Evolutionary conservation across 2,888 invertebrate species (phyloP), one percentile per base, ranked within the genome.

Genomic region (Cotesia congregata): DNA sequence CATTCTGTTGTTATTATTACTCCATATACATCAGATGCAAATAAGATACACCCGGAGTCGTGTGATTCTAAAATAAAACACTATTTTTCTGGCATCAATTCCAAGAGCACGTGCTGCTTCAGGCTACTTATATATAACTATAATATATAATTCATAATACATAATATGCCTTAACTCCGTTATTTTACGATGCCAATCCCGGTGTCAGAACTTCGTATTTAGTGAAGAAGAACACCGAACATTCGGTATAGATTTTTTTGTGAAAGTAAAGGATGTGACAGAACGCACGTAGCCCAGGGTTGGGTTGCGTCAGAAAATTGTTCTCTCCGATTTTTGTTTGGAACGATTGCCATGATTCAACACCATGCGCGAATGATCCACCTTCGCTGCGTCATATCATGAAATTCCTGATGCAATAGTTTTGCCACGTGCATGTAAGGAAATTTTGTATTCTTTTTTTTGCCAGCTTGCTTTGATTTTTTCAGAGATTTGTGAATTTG

Each of bases 1-100:
- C 60, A 9, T 30, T 60, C 50, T 69, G 30, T 80, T 77, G 69
- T 79, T 79, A 81, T 82, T 80, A 79, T 74, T 50, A 9, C 50
- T 30, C 30, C 30, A 30, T 30, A 60, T 65, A 68, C 50, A 50
- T 50, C 50, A 72, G 30, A 73, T 72, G 72, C 72, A 72, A 72
- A 72, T 72, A 62, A 7, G 62, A 39, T 72, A 69, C 20, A 17
- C 65, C 60, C 60, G 72, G 65, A 76, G 76, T 40, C 61, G 78
- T 75, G 61, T 70, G 74, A 64, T 70, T 72, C 67, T n/a, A 60
- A 62, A 6, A 38, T 50, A 67, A 39, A 64, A n/a, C 69, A 40
- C 50, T 67, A 65, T 74, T 74, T 61, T 67, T 41, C 60, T 39
- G 38, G 62, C 62, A 72, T 72, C 6, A 62, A 61, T 62, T 50